A percentile compares a stretch with the other conserved stretches of the same genome.
phyloP scores from a whole-genome alignment of 2,113 vertebrate genomes.

The Apeltes quadracus region DNA sequence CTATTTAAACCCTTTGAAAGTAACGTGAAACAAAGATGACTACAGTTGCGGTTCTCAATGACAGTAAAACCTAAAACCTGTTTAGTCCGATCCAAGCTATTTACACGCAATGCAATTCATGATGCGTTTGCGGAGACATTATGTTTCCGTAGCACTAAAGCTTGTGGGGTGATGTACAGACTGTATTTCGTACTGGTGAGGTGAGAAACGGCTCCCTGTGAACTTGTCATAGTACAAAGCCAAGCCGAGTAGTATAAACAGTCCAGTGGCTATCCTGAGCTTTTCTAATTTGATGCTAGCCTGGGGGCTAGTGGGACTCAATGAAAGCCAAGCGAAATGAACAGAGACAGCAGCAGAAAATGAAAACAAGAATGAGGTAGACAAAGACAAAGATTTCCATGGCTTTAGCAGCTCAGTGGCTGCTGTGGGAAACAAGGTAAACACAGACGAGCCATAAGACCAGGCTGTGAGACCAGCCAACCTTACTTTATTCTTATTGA shows the following conservation, averaged over 20 bases:
- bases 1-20: background rate
- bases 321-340: constrained; percentile 62
- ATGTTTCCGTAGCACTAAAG: too few relatives aligned
- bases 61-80: background rate
- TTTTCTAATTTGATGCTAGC: constrained; percentile 32
- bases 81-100: background rate
- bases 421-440: constrained; percentile 56
- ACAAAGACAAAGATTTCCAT: constrained; percentile 44
- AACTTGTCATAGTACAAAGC: constrained; percentile 51
- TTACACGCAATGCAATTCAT: background rate
- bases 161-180: background rate
- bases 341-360: constrained; percentile 42
- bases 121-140: too few relatives aligned
- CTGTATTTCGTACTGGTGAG: constrained; percentile 16
- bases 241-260: constrained; percentile 50
- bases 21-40: background rate
- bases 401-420: constrained; percentile 36
- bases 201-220: constrained; percentile 21
- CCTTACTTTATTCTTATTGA: constrained; percentile 49
- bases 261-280: constrained; percentile 48
- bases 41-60: background rate
- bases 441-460: constrained; percentile 31
- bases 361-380: constrained; percentile 48
- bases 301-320: constrained; percentile 25
- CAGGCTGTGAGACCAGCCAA: constrained; percentile 19